Percentiles rank a stretch among this genome's conserved stretches.
Conservation (phyloP, 2,888 invertebrate genomes). For the Trichopria drosophilae region DNA sequence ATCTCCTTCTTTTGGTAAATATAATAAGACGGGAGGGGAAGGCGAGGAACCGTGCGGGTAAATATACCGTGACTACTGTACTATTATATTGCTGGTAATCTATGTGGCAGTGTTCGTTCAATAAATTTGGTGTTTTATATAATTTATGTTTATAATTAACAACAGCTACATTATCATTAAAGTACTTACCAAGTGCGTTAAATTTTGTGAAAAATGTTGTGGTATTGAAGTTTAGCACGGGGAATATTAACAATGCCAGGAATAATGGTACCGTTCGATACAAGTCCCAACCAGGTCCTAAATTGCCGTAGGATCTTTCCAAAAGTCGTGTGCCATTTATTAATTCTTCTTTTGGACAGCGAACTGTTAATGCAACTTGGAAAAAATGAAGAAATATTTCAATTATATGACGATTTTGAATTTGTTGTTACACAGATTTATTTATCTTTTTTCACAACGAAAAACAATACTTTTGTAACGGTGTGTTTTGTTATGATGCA, state of each 20-base stretch:
- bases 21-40: no score
- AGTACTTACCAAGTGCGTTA: slow-evolving; percentile 78
- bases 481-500: no score
- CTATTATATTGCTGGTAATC: no score
- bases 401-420: slow-evolving; percentile 1
- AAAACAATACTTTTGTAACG: no score
- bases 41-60: no score
- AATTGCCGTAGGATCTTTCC: slow-evolving; percentile 46
- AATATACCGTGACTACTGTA: no score
- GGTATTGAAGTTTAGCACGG: slow-evolving; percentile 81
- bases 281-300: slow-evolving; percentile 70
- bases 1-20: no score
- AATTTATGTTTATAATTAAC: no score
- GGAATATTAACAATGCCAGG: slow-evolving; percentile 75
- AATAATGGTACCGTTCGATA: slow-evolving; percentile 81
- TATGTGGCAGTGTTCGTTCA: no score
- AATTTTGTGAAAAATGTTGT: slow-evolving; percentile 92
- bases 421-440: not conserved
- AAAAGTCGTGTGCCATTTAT: slow-evolving; percentile 42
- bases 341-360: slow-evolving; percentile 59
- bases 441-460: no score
- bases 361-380: slow-evolving; percentile 41
- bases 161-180: not conserved
- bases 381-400: slow-evolving; percentile 5
- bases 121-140: no score